Evolutionary conservation across 1,140 invertebrate genomes (phyloP).

Genomic region (Drosophila subpulchrella): DNA sequence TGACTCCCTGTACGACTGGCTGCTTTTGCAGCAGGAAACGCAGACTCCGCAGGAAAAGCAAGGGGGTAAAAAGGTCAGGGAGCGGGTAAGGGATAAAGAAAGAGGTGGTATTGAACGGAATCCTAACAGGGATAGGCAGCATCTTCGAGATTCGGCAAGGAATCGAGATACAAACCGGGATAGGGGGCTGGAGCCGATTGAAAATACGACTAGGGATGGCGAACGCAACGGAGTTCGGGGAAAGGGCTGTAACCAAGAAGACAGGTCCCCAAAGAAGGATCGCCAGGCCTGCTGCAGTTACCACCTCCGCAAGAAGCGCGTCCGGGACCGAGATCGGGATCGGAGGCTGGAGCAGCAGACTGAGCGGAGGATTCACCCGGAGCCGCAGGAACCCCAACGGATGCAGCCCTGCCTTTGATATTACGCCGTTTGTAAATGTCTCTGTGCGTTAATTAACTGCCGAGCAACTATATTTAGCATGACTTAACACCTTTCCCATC

Average conservation of each 20-base stretch:
- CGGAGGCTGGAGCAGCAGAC: not conserved
- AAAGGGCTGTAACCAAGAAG: not conserved
- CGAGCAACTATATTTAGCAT: constrained; percentile 36
- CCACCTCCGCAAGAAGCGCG: not conserved
- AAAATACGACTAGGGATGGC: not conserved
- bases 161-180: not conserved
- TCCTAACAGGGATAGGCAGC: not conserved
- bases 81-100: not conserved
- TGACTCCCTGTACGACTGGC: constrained; percentile 61
- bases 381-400: not conserved
- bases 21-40: constrained; percentile 8
- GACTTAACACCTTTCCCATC: constrained; percentile 13
- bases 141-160: no score
- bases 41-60: not conserved
- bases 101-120: not conserved
- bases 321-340: constrained; percentile 2
- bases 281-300: not conserved
- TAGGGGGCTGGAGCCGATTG: not conserved
- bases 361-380: not conserved
- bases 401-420: constrained; percentile 2
- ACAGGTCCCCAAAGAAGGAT: not conserved
- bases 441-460: constrained; percentile 41
- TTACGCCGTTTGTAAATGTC: constrained; percentile 2
- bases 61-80: not conserved
- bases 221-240: not conserved